Conservation (phyloP, 1,140 invertebrate genomes). For the Ectropis grisescens region DNA sequence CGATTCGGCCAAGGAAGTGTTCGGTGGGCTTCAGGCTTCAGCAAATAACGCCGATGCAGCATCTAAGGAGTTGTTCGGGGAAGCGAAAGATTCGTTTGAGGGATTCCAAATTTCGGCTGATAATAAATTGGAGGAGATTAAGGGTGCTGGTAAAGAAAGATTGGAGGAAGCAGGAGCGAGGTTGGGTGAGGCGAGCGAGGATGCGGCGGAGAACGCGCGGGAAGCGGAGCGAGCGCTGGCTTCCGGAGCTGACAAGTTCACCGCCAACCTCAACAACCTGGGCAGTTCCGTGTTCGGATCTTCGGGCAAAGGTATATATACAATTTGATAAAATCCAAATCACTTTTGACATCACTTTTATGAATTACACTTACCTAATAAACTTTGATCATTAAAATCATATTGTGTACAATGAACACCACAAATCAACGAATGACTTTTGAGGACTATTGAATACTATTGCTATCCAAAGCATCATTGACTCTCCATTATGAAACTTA, state of each 20-base stretch:
- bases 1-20: conserved; percentile 39
- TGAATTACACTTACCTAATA: not conserved
- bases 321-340: too few relatives aligned
- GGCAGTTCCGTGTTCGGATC: conserved; percentile 52
- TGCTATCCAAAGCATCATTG: not conserved
- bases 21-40: conserved; percentile 26
- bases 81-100: conserved; percentile 41
- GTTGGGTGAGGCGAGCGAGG: conserved; percentile 22
- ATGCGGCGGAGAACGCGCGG: conserved; percentile 22
- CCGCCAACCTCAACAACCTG: conserved; percentile 52
- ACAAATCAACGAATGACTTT: not conserved
- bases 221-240: conserved; percentile 24
- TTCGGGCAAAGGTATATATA: conserved; percentile 54
- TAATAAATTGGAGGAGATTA: conserved; percentile 52
- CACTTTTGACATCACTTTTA: conserved; percentile 5
- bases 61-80: conserved; percentile 41
- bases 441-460: not conserved
- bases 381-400: not conserved
- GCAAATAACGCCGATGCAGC: conserved; percentile 21
- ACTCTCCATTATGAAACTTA: not conserved
- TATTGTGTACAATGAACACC: too few relatives aligned
- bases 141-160: conserved; percentile 27
- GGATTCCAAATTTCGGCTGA: conserved; percentile 55
- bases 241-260: conserved; percentile 43
- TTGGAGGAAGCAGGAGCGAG: conserved; percentile 31